phyloP scores from a whole-genome alignment of 30 jellyfish, hydroid and myxozoan species.

The Rhopilema esculentum region DNA sequence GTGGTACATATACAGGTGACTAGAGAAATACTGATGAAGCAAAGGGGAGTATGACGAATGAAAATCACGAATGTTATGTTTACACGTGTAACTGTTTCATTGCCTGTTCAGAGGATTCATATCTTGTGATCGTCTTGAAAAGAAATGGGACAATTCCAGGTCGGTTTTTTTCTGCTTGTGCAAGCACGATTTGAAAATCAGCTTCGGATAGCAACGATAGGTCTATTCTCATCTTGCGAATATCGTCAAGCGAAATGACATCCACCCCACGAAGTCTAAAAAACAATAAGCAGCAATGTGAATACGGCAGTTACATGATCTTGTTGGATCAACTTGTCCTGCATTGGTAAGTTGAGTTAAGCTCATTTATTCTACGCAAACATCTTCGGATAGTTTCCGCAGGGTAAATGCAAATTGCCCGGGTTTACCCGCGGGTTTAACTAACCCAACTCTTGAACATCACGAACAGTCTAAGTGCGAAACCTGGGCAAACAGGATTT shows the following conservation, averaged over 20 bases:
- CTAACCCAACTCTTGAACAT: too few relatives aligned
- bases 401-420: too few relatives aligned
- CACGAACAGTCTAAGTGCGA: too few relatives aligned
- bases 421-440: too few relatives aligned
- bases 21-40: too few relatives aligned
- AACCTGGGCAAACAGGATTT: too few relatives aligned
- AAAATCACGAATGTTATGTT: too few relatives aligned
- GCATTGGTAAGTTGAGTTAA: too few relatives aligned
- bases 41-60: background rate
- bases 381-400: too few relatives aligned
- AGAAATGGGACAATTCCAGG: slow-evolving; percentile 86
- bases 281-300: background rate
- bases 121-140: slow-evolving; percentile 34
- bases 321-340: background rate
- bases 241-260: slow-evolving; percentile 46
- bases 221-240: slow-evolving; percentile 77
- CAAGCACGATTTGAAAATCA: slow-evolving; percentile 90
- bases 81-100: slow-evolving; percentile 67
- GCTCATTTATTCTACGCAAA: too few relatives aligned
- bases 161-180: slow-evolving; percentile 81
- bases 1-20: too few relatives aligned
- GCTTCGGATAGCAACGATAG: slow-evolving; percentile 89
- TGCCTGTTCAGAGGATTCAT: slow-evolving; percentile 77
- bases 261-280: slow-evolving; percentile 62
- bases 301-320: background rate